Conservation (phyloP, 2,888 invertebrate genomes). For the Pseudococcus longispinus region DNA sequence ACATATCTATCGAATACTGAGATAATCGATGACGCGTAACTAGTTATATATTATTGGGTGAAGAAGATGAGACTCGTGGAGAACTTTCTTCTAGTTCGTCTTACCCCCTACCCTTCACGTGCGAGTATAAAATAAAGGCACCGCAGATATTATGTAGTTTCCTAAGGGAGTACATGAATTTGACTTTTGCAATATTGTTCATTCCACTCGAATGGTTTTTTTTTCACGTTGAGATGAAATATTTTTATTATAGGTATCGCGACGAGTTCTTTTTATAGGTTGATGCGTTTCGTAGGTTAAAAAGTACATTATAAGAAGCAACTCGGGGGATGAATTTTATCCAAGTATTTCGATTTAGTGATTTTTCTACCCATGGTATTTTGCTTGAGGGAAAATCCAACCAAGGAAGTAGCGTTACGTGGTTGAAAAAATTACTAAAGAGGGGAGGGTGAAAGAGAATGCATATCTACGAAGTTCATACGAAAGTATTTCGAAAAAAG, state of each 20-base stretch:
- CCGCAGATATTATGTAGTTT: background rate
- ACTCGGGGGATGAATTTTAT: background rate
- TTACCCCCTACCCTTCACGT: background rate
- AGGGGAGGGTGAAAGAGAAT: background rate
- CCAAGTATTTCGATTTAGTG: background rate
- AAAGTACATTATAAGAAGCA: background rate
- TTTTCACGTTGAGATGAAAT: conserved; percentile 9
- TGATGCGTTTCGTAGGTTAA: background rate
- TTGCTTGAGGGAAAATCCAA: background rate
- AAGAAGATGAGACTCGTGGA: background rate
- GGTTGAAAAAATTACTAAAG: background rate
- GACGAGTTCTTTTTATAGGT: background rate
- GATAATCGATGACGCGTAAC: conserved; percentile 10
- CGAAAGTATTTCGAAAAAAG: no score
- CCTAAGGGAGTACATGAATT: conserved; percentile 5
- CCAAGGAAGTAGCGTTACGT: background rate
- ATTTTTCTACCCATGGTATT: background rate
- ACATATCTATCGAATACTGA: background rate
- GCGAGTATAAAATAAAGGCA: background rate
- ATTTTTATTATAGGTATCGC: background rate
- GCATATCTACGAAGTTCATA: background rate
- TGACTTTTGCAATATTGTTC: conserved; percentile 38
- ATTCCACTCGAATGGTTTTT: conserved; percentile 37
- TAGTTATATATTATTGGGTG: background rate
- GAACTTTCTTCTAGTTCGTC: background rate